phyloP scores from a whole-genome alignment of 2,797 vertebrate genomes.

The Enoplosus armatus region DNA sequence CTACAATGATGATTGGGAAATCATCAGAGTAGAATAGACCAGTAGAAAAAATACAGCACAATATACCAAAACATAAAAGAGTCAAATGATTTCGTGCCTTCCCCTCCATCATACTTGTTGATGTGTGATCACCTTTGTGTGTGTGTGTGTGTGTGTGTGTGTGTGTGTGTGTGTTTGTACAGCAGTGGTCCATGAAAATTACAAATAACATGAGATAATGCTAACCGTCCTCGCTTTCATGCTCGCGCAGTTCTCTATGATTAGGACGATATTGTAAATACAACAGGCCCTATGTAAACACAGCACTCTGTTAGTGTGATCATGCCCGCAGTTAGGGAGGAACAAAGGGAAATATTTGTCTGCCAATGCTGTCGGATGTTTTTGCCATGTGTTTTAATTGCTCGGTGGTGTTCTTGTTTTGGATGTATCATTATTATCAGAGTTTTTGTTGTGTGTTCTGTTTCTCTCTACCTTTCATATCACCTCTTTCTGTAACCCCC shows the following conservation, averaged over 20 bases:
- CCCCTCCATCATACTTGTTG: not conserved
- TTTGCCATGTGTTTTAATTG: not conserved
- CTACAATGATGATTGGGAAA: too few relatives aligned
- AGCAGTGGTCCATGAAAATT: constrained; percentile 23
- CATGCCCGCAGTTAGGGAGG: not conserved
- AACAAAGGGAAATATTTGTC: constrained; percentile 20
- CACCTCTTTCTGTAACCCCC: not conserved
- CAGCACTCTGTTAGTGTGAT: not conserved
- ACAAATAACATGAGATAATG: constrained; percentile 7
- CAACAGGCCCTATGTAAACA: constrained; percentile 4
- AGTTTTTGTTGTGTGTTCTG: not conserved
- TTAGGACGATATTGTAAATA: constrained; percentile 12
- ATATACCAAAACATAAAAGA: not conserved
- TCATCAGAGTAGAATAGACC: not conserved
- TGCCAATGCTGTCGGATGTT: not conserved
- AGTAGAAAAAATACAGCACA: not conserved
- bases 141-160: not conserved
- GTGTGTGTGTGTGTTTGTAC: not conserved
- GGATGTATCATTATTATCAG: not conserved
- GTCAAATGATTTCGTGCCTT: not conserved
- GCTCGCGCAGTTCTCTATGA: constrained; percentile 1
- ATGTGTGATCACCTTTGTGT: not conserved
- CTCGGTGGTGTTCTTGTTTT: not conserved
- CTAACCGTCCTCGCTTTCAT: constrained; percentile 12
- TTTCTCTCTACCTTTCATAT: not conserved